A percentile compares a stretch with the other conserved stretches of the same genome.
phyloP scores from a whole-genome alignment of 2,888 invertebrate genomes.

The Tetramorium bicarinatum region DNA sequence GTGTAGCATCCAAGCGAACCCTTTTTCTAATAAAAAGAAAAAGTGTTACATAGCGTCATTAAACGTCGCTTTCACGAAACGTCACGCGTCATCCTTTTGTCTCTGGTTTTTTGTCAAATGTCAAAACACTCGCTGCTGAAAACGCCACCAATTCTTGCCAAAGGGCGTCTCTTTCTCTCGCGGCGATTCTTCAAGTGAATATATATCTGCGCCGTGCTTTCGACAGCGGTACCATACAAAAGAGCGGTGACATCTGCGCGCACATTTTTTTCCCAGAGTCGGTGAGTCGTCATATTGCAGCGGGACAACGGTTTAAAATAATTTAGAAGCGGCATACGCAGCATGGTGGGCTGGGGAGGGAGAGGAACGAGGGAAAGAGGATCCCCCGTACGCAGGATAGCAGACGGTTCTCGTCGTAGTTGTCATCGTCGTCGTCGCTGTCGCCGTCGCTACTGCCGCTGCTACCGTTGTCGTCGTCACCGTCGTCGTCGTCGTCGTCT shows the following conservation, averaged over 20 bases:
- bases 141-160: constrained; percentile 46
- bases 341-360: not conserved
- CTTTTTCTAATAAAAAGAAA: not conserved
- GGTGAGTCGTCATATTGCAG: constrained; percentile 69
- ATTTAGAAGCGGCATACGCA: constrained; percentile 67
- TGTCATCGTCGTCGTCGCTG: constrained; percentile 4
- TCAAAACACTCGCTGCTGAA: constrained; percentile 39
- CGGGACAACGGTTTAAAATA: constrained; percentile 75
- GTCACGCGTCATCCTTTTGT: constrained; percentile 10
- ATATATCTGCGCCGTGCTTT: constrained; percentile 69
- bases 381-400: not conserved
- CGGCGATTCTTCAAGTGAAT: constrained; percentile 65
- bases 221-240: constrained; percentile 61
- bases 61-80: constrained; percentile 29
- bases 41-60: constrained; percentile 25
- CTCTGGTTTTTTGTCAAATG: constrained; percentile 15
- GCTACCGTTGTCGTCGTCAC: constrained; percentile 29
- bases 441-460: not conserved
- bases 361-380: not conserved
- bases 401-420: constrained; percentile 36
- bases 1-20: not conserved
- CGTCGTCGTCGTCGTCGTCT: constrained; percentile 48
- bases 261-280: constrained; percentile 55
- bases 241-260: constrained; percentile 65
- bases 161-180: constrained; percentile 21